phyloP scores from a whole-genome alignment of 2,888 invertebrate species.

The Leptopilina drosophilae region DNA sequence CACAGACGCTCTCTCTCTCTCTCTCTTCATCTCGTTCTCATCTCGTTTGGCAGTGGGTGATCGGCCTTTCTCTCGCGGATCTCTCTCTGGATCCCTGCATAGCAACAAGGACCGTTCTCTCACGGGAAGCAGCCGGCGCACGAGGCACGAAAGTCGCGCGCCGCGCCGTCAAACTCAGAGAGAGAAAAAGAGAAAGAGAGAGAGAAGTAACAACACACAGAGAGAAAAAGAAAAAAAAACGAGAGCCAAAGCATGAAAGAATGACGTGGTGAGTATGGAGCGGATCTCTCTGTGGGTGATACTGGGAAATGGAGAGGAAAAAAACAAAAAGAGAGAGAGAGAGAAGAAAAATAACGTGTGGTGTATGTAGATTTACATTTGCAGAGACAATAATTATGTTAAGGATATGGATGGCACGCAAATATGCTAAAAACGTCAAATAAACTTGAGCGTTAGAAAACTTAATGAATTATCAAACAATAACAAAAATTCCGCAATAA shows the following conservation, averaged over 20 bases:
- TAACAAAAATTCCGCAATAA: background rate
- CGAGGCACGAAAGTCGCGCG: slow-evolving; percentile 52
- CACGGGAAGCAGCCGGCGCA: slow-evolving; percentile 57
- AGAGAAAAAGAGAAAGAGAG: slow-evolving; percentile 50
- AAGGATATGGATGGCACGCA: background rate
- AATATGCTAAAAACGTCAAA: background rate
- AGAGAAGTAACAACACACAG: slow-evolving; percentile 45
- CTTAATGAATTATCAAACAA: background rate
- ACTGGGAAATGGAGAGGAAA: slow-evolving; percentile 31
- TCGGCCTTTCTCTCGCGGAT: slow-evolving; percentile 41
- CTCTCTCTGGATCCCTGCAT: slow-evolving; percentile 66
- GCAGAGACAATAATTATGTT: slow-evolving; percentile 1
- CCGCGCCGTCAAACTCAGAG: slow-evolving; percentile 54
- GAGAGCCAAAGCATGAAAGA: slow-evolving; percentile 44
- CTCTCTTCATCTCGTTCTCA: slow-evolving; percentile 8
- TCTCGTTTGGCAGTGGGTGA: slow-evolving; percentile 30
- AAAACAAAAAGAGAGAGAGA: slow-evolving; percentile 43
- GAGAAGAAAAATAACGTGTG: slow-evolving; percentile 45
- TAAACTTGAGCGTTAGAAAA: background rate
- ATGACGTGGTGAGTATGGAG: slow-evolving; percentile 37
- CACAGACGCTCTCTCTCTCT: slow-evolving; percentile 15
- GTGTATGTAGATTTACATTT: slow-evolving; percentile 11
- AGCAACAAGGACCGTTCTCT: slow-evolving; percentile 72
- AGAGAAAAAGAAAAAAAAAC: slow-evolving; percentile 40
- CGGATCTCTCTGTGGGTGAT: slow-evolving; percentile 38